A percentile compares a stretch with the other conserved stretches of the same genome.
phyloP scores from a whole-genome alignment of 1,140 invertebrate species.

The Pseudomyrmex dendroicus region DNA sequence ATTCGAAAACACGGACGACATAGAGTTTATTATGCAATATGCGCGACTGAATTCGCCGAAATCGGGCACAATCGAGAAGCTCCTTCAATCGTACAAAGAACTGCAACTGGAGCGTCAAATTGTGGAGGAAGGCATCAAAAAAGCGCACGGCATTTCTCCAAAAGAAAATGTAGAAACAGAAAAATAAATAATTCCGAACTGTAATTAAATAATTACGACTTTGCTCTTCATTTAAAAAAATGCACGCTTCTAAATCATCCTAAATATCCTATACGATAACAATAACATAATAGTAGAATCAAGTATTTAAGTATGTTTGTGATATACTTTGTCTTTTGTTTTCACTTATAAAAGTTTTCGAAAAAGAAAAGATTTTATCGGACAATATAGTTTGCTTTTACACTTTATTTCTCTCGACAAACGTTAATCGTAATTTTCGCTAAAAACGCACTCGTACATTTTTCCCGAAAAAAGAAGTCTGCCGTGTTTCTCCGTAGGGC shows the following conservation, averaged over 20 bases:
- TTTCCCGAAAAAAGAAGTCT: neutral
- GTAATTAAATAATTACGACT: neutral
- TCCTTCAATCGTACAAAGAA: constrained; percentile 88
- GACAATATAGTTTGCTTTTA: neutral
- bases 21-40: constrained; percentile 87
- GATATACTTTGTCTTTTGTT: neutral
- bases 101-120: constrained; percentile 85
- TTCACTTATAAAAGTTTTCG: neutral
- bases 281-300: neutral
- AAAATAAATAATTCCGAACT: constrained; percentile 28
- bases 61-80: constrained; percentile 87
- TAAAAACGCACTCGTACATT: neutral
- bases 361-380: neutral
- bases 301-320: neutral
- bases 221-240: neutral
- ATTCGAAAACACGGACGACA: constrained; percentile 75
- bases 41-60: constrained; percentile 87
- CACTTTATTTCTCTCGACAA: too few relatives aligned
- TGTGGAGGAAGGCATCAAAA: constrained; percentile 87
- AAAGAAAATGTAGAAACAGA: constrained; percentile 20
- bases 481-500: neutral
- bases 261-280: neutral
- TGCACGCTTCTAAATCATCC: neutral
- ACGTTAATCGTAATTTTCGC: neutral
- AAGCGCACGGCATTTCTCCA: constrained; percentile 84